Evolutionary conservation across 2,113 vertebrate genomes (phyloP).

Genomic region (Paracanthobrama guichenoti): DNA sequence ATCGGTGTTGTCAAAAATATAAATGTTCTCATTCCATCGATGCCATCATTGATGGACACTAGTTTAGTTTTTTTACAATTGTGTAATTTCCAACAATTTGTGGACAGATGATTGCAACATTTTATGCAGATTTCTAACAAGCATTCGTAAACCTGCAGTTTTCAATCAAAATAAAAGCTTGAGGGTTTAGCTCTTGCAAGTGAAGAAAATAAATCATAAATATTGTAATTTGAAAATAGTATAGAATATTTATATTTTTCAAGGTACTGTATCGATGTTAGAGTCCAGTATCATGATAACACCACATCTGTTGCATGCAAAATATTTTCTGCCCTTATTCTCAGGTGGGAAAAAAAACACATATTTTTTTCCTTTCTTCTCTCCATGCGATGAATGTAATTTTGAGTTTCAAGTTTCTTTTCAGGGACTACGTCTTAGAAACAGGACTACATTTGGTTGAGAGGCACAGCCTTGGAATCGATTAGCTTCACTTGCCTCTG

Average conservation of each 20-base stretch:
- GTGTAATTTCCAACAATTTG: background rate
- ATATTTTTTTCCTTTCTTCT: slow-evolving; percentile 60
- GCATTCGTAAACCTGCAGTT: background rate
- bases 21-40: background rate
- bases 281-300: background rate
- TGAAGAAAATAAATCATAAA: background rate
- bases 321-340: slow-evolving; percentile 20
- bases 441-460: slow-evolving; percentile 62
- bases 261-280: background rate
- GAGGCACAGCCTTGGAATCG: slow-evolving; percentile 66
- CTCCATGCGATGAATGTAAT: slow-evolving; percentile 63
- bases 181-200: background rate
- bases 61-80: no score
- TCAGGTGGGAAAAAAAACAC: slow-evolving; percentile 25
- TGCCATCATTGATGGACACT: no score
- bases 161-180: background rate
- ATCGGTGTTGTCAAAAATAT: slow-evolving; percentile 8
- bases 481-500: slow-evolving; percentile 71
- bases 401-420: slow-evolving; percentile 62
- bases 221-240: background rate
- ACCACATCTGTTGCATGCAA: background rate
- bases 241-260: background rate
- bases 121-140: background rate
- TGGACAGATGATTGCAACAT: background rate
- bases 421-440: slow-evolving; percentile 57